These are phyloP conservation scores for Acomys russatus DNA, from an alignment of 2,797 vertebrate species.

Conservation along the genomic window DNA sequence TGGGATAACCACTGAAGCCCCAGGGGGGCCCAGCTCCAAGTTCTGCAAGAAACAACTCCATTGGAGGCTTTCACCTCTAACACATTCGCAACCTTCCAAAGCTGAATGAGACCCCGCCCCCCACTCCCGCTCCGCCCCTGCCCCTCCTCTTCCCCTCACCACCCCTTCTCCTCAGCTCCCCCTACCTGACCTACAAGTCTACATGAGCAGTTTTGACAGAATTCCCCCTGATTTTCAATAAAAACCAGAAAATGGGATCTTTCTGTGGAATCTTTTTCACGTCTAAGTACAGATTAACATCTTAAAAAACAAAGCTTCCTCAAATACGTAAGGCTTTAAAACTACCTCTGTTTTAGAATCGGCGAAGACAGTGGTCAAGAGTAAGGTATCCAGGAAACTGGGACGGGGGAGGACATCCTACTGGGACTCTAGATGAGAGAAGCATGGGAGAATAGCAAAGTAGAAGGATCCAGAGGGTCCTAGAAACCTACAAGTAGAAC, in stretches of 20 bases:
- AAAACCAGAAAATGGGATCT: constrained; percentile 35
- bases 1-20: background rate
- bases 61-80: background rate
- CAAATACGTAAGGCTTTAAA: background rate
- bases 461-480: too few relatives aligned
- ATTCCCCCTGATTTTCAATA: background rate
- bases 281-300: background rate
- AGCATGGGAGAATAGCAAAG: too few relatives aligned
- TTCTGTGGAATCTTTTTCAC: background rate
- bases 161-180: background rate
- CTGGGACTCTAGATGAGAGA: too few relatives aligned
- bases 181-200: background rate
- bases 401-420: too few relatives aligned
- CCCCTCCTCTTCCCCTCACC: too few relatives aligned
- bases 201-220: background rate
- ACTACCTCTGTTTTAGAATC: background rate
- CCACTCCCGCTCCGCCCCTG: background rate
- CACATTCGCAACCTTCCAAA: background rate
- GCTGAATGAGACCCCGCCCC: background rate
- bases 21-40: background rate
- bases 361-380: background rate
- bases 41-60: background rate
- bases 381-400: background rate
- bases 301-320: constrained; percentile 13
- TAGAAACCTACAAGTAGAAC: too few relatives aligned